These are phyloP conservation scores for Lonchura striata DNA, from an alignment of 2,113 vertebrate genomes.

Conservation along the genomic window DNA sequence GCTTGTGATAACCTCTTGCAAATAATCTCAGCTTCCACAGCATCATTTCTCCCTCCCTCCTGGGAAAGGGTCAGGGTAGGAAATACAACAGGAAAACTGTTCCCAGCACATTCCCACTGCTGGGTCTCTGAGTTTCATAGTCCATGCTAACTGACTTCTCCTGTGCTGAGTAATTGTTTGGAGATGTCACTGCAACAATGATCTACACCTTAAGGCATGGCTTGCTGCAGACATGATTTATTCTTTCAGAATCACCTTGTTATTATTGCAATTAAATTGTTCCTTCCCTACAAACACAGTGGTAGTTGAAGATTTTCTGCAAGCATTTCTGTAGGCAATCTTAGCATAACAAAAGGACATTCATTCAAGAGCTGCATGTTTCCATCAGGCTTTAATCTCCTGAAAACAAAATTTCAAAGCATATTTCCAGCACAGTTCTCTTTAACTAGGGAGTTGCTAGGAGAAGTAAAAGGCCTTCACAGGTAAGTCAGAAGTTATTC, in stretches of 20 bases:
- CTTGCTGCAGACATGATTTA: not conserved
- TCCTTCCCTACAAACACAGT: not conserved
- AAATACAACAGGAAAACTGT: not conserved
- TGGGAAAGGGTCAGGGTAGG: not conserved
- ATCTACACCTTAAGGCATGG: not conserved
- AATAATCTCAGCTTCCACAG: not conserved
- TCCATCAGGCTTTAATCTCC: not conserved
- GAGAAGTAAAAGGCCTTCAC: not conserved
- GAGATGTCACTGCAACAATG: not conserved
- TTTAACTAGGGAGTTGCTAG: not conserved
- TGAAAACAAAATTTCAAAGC: not conserved
- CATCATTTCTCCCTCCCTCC: not conserved
- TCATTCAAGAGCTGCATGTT: not conserved
- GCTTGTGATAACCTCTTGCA: not conserved
- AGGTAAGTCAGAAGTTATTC: not conserved
- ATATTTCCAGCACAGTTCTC: not conserved
- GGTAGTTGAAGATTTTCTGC: not conserved
- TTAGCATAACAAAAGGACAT: not conserved
- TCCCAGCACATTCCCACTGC: not conserved
- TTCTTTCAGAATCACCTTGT: slow-evolving; percentile 21
- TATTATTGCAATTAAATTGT: slow-evolving; percentile 44
- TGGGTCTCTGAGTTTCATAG: not conserved
- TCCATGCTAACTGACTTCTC: not conserved
- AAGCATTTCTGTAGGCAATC: not conserved
- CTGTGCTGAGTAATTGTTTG: not conserved